A percentile compares a stretch with the other conserved stretches of the same genome.
phyloP scores from a whole-genome alignment of 1,140 invertebrate genomes.

The Rhagoletis zephyria region DNA sequence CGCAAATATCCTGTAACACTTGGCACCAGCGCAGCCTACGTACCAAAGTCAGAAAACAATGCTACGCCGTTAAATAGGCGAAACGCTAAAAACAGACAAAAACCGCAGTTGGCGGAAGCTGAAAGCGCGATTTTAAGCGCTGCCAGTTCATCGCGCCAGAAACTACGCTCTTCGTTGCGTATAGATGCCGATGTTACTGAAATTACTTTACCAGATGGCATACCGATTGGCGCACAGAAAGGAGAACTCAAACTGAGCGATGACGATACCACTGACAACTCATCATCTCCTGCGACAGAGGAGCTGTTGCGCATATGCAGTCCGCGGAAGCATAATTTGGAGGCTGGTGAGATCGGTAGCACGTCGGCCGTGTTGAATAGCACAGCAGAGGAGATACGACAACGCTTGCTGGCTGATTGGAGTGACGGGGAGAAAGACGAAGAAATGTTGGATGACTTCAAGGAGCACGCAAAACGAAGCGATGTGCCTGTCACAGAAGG shows the following conservation, averaged over 20 bases:
- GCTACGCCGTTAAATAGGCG: not conserved
- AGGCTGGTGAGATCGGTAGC: not conserved
- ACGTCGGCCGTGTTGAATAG: not conserved
- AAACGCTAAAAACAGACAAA: not conserved
- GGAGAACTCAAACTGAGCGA: constrained; percentile 34
- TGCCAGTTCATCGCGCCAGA: not conserved
- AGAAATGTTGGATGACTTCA: not conserved
- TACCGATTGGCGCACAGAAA: not conserved
- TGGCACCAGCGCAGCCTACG: not conserved
- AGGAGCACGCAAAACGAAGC: not conserved
- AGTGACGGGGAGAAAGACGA: constrained; percentile 62
- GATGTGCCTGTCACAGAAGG: not conserved
- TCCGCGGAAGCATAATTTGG: constrained; percentile 16
- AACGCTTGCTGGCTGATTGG: constrained; percentile 70
- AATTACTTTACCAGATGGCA: constrained; percentile 1
- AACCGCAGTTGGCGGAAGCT: not conserved
- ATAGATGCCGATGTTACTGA: constrained; percentile 25
- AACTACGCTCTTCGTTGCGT: not conserved
- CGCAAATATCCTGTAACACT: not conserved
- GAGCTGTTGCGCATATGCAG: not conserved
- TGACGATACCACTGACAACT: constrained; percentile 13
- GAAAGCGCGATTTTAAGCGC: not conserved
- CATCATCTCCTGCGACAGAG: not conserved
- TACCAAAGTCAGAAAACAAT: constrained; percentile 49
- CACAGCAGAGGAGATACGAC: constrained; percentile 54